phyloP scores from a whole-genome alignment of 2,113 vertebrate genomes.

The Silurus meridionalis region DNA sequence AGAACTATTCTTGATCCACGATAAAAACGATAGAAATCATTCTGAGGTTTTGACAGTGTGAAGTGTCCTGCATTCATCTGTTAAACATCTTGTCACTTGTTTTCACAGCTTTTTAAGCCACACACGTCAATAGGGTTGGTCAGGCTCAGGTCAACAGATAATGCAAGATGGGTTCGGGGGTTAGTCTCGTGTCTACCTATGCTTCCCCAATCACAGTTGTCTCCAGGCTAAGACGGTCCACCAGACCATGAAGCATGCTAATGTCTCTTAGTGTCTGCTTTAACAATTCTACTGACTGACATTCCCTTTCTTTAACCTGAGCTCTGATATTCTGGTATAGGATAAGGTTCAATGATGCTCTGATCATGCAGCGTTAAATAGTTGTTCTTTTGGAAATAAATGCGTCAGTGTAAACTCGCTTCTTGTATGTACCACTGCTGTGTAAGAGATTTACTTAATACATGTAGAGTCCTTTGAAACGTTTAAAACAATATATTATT shows the following conservation, averaged over 20 bases:
- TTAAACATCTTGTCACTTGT: background rate
- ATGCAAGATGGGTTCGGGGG: background rate
- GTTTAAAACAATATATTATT: background rate
- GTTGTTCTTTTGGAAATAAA: background rate
- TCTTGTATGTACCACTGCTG: background rate
- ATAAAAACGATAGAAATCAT: background rate
- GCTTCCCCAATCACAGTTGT: background rate
- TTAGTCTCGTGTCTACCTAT: background rate
- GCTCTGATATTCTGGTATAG: too few species aligned
- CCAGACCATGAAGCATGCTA: conserved; percentile 21
- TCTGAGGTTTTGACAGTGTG: background rate
- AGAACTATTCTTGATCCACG: background rate
- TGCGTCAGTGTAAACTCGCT: background rate
- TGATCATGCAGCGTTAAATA: background rate
- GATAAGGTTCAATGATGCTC: background rate
- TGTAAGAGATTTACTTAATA: background rate
- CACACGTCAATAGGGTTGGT: background rate
- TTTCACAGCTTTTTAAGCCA: background rate
- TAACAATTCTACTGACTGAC: background rate
- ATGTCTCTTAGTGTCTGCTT: background rate
- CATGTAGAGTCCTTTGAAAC: background rate
- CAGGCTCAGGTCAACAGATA: background rate
- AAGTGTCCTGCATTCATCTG: background rate
- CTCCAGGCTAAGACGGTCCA: background rate
- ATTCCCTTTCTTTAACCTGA: too few species aligned